Base-by-base conservation (phyloP, 2,888 invertebrate genomes). In the Eustalomyia histrio region DNA sequence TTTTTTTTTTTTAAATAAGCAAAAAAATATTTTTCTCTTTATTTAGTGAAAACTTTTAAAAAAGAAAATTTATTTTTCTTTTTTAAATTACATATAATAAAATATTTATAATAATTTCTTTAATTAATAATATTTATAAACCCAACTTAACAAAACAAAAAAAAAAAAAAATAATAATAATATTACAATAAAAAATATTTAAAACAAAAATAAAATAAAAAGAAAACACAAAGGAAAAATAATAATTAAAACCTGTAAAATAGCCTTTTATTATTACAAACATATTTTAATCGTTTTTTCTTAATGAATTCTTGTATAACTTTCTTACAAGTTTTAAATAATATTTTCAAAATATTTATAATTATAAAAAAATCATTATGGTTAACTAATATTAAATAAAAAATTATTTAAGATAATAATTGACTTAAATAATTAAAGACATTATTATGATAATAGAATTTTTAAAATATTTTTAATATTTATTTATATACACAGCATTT, bases 161-260 rank as follows among this genome's bases (percentile, higher is more conserved):
- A 17, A 69, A 61, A 85, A 85, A 85, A 83, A 74, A 74, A 83
- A 71, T n/a, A n/a, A n/a, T n/a, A n/a, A 80, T 73, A 78, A 71
- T 73, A 61, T 84, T 86, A 84, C 76, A 83, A 84, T 85, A 84
- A 47, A 47, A 64, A 84, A 72, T 67, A 57, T 71, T 55, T 63
- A 10, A 72, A 63, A 76, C 53, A 69, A 33, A 68, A 71, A 75
- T 8, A 64, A 61, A 35, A 73, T 63, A 68, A 29, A 53, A 53
- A 60, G 64, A 73, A 67, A 60, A 68, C 14, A 43, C 60, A 74
- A 74, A 64, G 29, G 67, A 53, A 69, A 67, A 24, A 60, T 33
- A 65, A 80, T 68, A 73, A 87, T 84, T 83, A 87, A 87, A 87
- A 87, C 86, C 87, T 88, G 86, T 86, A 86, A 88, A 87, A 87